A percentile compares a stretch with the other conserved stretches of the same genome.
Conservation (phyloP, 2,113 vertebrate species). For the Theropithecus gelada region DNA sequence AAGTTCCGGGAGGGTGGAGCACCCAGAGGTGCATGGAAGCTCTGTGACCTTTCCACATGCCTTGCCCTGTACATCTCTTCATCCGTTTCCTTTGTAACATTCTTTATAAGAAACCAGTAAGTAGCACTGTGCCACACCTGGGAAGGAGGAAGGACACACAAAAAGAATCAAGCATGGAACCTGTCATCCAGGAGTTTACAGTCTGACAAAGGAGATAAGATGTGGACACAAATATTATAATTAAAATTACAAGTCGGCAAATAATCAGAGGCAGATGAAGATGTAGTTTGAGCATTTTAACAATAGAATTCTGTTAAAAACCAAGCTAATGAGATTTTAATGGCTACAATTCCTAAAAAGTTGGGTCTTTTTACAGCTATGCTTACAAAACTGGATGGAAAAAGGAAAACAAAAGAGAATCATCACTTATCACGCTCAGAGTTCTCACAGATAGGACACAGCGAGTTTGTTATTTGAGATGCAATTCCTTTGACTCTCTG, state of each 20-base stretch:
- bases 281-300: not conserved
- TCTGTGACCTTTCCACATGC: not conserved
- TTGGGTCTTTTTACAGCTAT: not conserved
- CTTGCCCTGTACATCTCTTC: not conserved
- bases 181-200: not conserved
- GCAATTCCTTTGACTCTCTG: not conserved
- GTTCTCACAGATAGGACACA: not conserved
- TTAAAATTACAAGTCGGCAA: slow-evolving; percentile 24
- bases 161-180: not conserved
- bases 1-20: not conserved
- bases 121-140: not conserved
- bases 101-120: not conserved
- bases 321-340: not conserved
- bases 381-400: not conserved
- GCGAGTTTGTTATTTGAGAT: not conserved
- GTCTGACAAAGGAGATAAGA: not conserved
- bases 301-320: not conserved
- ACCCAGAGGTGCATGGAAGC: not conserved
- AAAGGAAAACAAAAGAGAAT: not conserved
- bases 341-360: not conserved
- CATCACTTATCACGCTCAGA: fast-evolving
- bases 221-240: not conserved
- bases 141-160: not conserved
- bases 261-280: slow-evolving; percentile 61
- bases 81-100: not conserved